Evolutionary conservation across 2,113 vertebrate genomes (phyloP).

Genomic region (Baryphthengus martii): DNA sequence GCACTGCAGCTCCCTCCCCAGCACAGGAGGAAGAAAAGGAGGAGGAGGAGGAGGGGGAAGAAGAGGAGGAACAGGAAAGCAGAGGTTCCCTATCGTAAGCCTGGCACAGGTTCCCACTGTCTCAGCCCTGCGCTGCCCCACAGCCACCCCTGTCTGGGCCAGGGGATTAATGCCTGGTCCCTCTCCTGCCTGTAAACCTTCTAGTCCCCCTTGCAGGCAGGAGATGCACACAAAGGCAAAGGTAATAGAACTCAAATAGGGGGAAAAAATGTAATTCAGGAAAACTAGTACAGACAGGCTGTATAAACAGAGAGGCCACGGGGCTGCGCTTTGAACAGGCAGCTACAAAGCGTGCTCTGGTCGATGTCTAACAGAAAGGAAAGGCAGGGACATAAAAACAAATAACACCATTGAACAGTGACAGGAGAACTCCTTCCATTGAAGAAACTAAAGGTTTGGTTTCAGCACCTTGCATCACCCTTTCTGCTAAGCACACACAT

Average conservation of each 20-base stretch:
- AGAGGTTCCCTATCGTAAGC: neutral
- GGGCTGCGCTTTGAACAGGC: neutral
- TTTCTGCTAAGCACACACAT: neutral
- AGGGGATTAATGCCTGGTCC: neutral
- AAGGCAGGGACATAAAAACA: conserved; percentile 7
- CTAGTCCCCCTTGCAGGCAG: neutral
- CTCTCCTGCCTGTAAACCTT: neutral
- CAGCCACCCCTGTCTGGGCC: neutral
- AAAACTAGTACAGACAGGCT: neutral
- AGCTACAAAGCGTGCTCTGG: neutral
- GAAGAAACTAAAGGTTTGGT: neutral
- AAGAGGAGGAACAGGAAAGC: neutral
- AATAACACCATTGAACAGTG: neutral
- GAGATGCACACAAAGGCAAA: neutral
- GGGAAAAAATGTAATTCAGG: neutral
- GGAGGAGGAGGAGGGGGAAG: neutral
- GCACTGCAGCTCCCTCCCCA: neutral
- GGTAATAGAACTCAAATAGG: neutral
- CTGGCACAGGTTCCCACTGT: neutral
- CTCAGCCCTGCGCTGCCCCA: neutral
- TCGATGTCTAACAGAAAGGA: neutral
- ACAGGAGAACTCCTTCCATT: neutral
- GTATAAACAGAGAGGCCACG: neutral
- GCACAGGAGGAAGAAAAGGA: neutral
- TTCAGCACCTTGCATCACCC: neutral